Evolutionary conservation across 2,113 vertebrate genomes (phyloP).

Genomic region (Sus scrofa): DNA sequence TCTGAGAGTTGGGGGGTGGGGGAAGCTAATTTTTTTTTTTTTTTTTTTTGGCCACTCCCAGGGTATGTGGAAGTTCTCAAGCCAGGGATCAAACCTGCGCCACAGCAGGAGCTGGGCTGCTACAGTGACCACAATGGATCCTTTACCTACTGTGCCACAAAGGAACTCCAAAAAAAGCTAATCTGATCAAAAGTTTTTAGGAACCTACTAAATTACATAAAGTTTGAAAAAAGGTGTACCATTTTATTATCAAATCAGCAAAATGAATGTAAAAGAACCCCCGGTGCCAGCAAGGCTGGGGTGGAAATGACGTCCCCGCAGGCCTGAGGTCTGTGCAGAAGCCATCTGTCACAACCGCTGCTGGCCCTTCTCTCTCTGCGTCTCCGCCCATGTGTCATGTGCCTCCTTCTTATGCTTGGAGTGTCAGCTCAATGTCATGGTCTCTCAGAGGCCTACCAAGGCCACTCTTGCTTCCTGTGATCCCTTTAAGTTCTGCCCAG

Average conservation of each 20-base stretch:
- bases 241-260: constrained; percentile 11
- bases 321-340: too few relatives aligned
- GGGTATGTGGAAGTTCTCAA: too few relatives aligned
- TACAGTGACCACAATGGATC: too few relatives aligned
- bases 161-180: neutral
- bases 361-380: neutral
- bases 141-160: too few relatives aligned
- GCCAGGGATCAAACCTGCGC: too few relatives aligned
- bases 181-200: neutral
- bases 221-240: neutral
- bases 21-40: too few relatives aligned
- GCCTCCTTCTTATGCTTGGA: accelerated
- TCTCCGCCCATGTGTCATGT: too few relatives aligned
- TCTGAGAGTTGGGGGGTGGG: neutral
- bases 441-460: neutral
- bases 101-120: too few relatives aligned
- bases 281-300: neutral
- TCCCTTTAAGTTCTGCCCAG: neutral
- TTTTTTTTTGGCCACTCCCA: too few relatives aligned
- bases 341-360: accelerated
- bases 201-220: neutral
- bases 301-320: accelerated
- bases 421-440: neutral
- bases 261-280: neutral
- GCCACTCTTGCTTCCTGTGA: neutral